phyloP scores from a whole-genome alignment of 2,113 vertebrate genomes.

The Scolopax mira region DNA sequence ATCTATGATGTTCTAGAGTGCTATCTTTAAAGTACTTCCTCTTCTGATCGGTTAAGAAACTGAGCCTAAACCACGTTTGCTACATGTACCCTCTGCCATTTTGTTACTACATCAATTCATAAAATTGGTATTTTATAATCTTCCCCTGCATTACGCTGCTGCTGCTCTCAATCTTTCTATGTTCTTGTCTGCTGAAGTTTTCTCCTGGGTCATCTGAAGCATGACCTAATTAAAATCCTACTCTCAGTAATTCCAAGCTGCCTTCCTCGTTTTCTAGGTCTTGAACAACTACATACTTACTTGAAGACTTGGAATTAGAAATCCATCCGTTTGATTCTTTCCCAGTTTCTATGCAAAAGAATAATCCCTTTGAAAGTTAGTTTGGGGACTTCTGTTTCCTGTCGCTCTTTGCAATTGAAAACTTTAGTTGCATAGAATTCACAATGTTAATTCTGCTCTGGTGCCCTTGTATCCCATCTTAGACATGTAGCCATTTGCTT shows the following conservation, averaged over 20 bases:
- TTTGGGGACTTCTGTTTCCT: background rate
- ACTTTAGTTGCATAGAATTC: rapidly evolving
- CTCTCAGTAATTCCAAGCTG: background rate
- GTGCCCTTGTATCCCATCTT: background rate
- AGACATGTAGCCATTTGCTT: background rate
- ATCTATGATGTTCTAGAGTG: background rate
- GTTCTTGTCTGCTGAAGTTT: background rate
- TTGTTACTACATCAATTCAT: background rate
- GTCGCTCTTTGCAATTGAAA: background rate
- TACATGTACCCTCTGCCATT: background rate
- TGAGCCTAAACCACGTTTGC: background rate
- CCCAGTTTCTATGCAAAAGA: background rate
- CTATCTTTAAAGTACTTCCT: background rate
- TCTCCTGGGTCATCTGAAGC: background rate
- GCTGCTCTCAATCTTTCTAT: background rate
- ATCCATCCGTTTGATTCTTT: background rate
- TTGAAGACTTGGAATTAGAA: background rate
- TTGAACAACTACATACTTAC: background rate
- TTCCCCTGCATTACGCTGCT: rapidly evolving
- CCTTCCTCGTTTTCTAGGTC: background rate
- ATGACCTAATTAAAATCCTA: background rate
- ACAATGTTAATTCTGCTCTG: background rate
- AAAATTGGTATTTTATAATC: background rate
- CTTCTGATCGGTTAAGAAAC: background rate
- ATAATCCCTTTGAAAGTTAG: background rate